These are phyloP conservation scores for Bucorvus abyssinicus DNA, from an alignment of 2,797 vertebrate genomes.

Conservation along the genomic window DNA sequence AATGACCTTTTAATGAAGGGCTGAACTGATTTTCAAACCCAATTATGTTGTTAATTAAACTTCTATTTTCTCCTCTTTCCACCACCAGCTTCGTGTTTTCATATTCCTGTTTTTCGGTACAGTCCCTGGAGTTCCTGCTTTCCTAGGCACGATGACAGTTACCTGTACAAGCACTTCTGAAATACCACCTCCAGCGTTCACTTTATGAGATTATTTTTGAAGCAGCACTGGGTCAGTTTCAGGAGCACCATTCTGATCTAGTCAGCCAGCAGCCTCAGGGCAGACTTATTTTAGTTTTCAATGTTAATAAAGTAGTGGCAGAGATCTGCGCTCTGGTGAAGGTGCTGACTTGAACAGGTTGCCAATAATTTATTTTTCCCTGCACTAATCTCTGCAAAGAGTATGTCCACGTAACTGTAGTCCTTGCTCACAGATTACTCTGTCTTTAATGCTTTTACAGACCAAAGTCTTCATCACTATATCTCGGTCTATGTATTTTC, in stretches of 20 bases:
- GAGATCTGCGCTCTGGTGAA: background rate
- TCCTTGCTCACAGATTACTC: background rate
- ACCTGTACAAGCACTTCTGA: background rate
- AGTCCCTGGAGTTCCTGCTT: background rate
- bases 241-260: background rate
- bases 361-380: background rate
- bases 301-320: background rate
- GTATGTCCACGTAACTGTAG: background rate
- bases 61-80: slow-evolving; percentile 29
- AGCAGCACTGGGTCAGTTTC: background rate
- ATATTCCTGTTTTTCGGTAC: background rate
- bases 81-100: background rate
- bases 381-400: background rate
- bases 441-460: background rate
- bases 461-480: background rate
- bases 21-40: slow-evolving; percentile 23
- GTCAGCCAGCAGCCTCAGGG: background rate
- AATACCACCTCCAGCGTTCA: background rate
- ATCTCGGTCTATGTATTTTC: background rate
- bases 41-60: slow-evolving; percentile 39
- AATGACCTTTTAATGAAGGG: slow-evolving; percentile 16
- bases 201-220: slow-evolving; percentile 1
- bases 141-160: background rate
- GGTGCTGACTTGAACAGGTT: background rate
- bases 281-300: background rate